Base-by-base conservation (phyloP, 2,888 invertebrate species). In the Dinocampus coccinellae region DNA sequence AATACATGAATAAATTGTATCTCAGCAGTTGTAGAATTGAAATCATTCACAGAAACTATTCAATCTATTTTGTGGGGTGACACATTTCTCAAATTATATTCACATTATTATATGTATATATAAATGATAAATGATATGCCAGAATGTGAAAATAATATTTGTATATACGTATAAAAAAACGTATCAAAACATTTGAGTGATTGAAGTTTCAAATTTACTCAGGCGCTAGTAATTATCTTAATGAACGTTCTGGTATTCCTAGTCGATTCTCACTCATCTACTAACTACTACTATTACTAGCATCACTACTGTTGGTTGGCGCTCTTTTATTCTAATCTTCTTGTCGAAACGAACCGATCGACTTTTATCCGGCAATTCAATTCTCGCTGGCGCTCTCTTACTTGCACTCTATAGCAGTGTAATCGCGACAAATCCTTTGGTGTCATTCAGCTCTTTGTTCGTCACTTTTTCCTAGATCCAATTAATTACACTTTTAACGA, bases 161-260 rank as follows among this genome's bases (percentile, higher is more conserved):
- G 16, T 53, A 61, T 52, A 47, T 39, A 26, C 26, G 60, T 47
- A 24, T 42, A 66, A 20, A 36, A n/a, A n/a, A 67, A 58, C 13
- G 7, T 16, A 69, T n/a, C 52, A 39, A 65, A 74, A 47, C 66
- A 57, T 53, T 42, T 6, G 39, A 9, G 65, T 52, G 75, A 76
- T 75, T 74, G 73, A 62, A 70, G 57, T 70, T 75, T 68, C 74
- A 75, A 82, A 82, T 83, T 80, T 81, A 80, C 83, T 81, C 79
- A 78, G 77, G 78, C 80, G 76, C 73, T 72, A 71, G 77, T 80
- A 80, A 83, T 83, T 83, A 81, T 81, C 78, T 76, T 77, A 78
- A 79, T 77, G 80, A 78, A 80, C 75, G 73, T 74, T 68, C 73
- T 69, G 58, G 33, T 60, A 72, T 68, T 70, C 42, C 53, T 36